Conservation (phyloP, 2,113 vertebrate species). For the Entelurus aequoreus region DNA sequence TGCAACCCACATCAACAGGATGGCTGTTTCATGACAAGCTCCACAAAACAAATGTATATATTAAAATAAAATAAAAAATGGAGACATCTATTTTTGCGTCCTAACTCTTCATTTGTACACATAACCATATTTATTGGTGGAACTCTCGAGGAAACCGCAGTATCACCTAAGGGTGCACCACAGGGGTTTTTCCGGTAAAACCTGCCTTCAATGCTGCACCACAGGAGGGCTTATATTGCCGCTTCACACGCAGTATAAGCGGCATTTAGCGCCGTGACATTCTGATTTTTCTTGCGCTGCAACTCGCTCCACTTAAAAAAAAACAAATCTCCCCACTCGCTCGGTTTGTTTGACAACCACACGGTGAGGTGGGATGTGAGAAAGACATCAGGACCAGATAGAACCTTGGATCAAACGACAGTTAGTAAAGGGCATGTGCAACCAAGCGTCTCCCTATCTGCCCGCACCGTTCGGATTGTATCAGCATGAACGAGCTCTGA, state of each 20-base stretch:
- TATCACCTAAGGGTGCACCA: conserved; percentile 34
- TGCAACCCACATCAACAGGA: no score
- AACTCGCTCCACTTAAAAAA: conserved; percentile 22
- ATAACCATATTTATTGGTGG: no score
- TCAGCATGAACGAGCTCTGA: conserved; percentile 62
- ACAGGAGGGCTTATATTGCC: conserved; percentile 12
- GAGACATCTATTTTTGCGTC: no score
- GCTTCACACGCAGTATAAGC: conserved; percentile 55
- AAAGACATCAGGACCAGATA: conserved; percentile 21
- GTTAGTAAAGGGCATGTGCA: conserved; percentile 33
- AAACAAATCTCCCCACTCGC: conserved; percentile 13
- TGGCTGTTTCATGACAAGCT: no score
- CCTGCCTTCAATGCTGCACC: conserved; percentile 35
- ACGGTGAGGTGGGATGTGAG: conserved; percentile 17
- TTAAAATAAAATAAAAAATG: no score
- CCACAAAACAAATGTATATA: no score
- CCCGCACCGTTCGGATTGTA: conserved; percentile 35
- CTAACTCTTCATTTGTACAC: no score
- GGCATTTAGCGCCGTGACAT: conserved; percentile 62
- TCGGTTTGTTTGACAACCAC: conserved; percentile 23
- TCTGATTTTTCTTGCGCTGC: conserved; percentile 29
- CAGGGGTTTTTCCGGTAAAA: conserved; percentile 52
- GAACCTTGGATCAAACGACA: conserved; percentile 52
- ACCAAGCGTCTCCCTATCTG: conserved; percentile 53
- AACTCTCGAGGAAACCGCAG: conserved; percentile 1